Evolutionary conservation across 2,888 invertebrate species (phyloP).

Genomic region (Callinectes sapidus): DNA sequence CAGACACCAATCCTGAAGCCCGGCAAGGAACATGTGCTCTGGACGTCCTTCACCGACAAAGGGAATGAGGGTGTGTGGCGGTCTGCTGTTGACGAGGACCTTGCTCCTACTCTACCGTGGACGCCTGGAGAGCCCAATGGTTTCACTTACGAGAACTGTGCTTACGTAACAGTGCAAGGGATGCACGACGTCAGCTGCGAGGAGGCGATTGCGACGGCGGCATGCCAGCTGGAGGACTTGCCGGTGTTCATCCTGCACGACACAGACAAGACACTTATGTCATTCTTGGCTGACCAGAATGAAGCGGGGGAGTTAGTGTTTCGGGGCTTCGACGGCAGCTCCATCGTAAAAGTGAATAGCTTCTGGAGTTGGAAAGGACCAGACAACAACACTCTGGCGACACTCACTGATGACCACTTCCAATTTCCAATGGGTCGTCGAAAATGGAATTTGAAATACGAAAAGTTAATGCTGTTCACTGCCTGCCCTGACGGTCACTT

Average conservation of each 20-base stretch:
- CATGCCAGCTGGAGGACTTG: slow-evolving; percentile 42
- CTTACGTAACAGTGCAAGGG: background rate
- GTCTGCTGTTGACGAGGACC: background rate
- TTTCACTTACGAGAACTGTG: slow-evolving; percentile 48
- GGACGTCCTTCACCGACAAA: slow-evolving; percentile 45
- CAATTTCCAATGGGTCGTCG: slow-evolving; percentile 66
- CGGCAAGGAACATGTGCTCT: background rate
- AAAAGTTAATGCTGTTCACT: slow-evolving; percentile 51
- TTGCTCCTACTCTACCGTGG: slow-evolving; percentile 27
- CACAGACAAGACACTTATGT: slow-evolving; percentile 41
- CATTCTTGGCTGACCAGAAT: slow-evolving; percentile 55
- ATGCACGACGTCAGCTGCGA: slow-evolving; percentile 56
- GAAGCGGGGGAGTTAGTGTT: slow-evolving; percentile 38
- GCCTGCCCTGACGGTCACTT: slow-evolving; percentile 58
- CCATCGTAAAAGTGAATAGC: slow-evolving; percentile 36
- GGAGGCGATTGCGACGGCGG: slow-evolving; percentile 39
- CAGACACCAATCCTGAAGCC: background rate
- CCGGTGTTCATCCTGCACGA: slow-evolving; percentile 57
- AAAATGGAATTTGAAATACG: slow-evolving; percentile 37
- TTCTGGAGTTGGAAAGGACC: slow-evolving; percentile 55
- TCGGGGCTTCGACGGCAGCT: slow-evolving; percentile 51
- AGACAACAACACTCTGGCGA: slow-evolving; percentile 35
- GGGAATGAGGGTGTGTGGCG: slow-evolving; percentile 58
- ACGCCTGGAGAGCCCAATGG: slow-evolving; percentile 52
- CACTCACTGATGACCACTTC: background rate